Evolutionary conservation across 92 coral and sea anemone genomes (phyloP).

Genomic region (Actinernus sp.): DNA sequence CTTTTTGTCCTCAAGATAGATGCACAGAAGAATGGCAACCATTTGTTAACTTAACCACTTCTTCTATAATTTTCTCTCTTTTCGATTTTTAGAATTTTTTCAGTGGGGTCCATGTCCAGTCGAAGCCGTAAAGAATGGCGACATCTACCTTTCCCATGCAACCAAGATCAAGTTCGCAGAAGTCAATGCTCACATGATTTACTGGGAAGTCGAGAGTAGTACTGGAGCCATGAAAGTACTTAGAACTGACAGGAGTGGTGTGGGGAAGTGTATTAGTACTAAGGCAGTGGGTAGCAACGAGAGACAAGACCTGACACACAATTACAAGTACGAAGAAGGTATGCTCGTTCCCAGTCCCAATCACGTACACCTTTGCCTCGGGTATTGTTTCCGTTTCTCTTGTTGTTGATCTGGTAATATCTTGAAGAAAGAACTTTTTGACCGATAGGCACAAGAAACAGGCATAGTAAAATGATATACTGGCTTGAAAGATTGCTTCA

Average conservation of each 20-base stretch:
- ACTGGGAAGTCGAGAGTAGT: conserved; percentile 72
- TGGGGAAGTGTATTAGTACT: conserved; percentile 82
- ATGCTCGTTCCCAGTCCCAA: too few species aligned
- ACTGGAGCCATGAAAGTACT: conserved; percentile 50
- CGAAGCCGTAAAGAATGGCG: conserved; percentile 81
- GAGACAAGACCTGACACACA: conserved; percentile 69
- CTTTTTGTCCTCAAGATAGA: too few species aligned
- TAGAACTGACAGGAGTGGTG: conserved; percentile 25
- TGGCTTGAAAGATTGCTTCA: too few species aligned
- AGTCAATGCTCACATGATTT: conserved; percentile 84
- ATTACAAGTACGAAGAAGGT: conserved; percentile 82
- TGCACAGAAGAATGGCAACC: too few species aligned
- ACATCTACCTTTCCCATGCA: conserved; percentile 69
- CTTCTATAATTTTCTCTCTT: too few species aligned
- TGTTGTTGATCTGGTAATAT: too few species aligned
- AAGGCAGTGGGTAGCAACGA: conserved; percentile 68
- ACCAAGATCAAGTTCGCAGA: conserved; percentile 80
- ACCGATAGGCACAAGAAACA: too few species aligned
- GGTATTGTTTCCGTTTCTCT: too few species aligned
- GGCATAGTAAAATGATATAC: too few species aligned
- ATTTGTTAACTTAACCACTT: too few species aligned
- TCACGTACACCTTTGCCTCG: too few species aligned
- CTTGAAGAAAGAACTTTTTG: too few species aligned
- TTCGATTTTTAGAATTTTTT: conserved; percentile 40
- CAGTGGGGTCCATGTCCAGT: conserved; percentile 92